Base-by-base conservation (phyloP, 2,888 invertebrate genomes). In the Agrotis puta region DNA sequence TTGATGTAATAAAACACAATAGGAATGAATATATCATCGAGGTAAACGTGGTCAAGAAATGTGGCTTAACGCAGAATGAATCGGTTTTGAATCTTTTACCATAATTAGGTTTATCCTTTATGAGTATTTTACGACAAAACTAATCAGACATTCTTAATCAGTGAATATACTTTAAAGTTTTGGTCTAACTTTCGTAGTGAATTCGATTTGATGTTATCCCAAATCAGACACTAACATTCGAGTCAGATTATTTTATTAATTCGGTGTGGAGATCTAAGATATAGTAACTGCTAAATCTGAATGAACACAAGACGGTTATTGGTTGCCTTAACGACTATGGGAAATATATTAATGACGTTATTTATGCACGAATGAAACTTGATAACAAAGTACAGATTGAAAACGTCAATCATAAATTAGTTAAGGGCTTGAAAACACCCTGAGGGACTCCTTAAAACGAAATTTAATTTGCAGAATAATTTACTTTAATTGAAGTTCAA, bases 341-440 rank as follows among this genome's bases (percentile, higher is more conserved):
- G 20, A 39, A 65, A 24, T 39, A 47, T 39, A 65, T 47, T 20
- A 18, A 47, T 50, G 5, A 18, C 2, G 7, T 64, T 13, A 27
- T 58, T 58, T 62, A 58, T 73, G 50, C 56, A 45, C 13, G 22
- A 56, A 22, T 74, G 18, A 13, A 45, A 43, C n/a, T 48, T 33
- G 18, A 74, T 47, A 54, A 24, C 27, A n/a, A 39, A 47, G 11
- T 57, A 24, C 20, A 20, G 20, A 75, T 47, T 72, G 45, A 75
- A 75, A 50, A 24, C 20, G 16, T 73, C 75, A 57, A 56, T 74
- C 33, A 57, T 11, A 75, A 66, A 73, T 73, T 74, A 20, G 14
- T 20, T n/a, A 33, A 7, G 51, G 50, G 14, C 54, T 14, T 18
- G 11, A 24, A 3, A 62, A 11, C 56, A 47, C 61, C 56, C 51